phyloP scores from a whole-genome alignment of 2,888 invertebrate genomes.

The Hymenopus coronatus region DNA sequence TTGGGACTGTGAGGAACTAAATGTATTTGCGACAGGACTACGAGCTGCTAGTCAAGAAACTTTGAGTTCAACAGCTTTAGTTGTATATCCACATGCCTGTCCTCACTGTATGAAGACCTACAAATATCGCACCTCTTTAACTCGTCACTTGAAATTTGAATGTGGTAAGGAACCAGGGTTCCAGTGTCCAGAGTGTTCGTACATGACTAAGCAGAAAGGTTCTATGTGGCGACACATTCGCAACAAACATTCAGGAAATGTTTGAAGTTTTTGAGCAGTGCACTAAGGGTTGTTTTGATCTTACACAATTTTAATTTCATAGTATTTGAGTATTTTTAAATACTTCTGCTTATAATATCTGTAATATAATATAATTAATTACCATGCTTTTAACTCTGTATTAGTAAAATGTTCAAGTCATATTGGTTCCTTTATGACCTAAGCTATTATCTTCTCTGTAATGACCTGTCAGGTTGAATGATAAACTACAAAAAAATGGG shows the following conservation, averaged over 20 bases:
- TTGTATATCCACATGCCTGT: conserved; percentile 27
- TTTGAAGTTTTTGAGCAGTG: not conserved
- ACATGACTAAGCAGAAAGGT: conserved; percentile 43
- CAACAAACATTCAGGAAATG: conserved; percentile 23
- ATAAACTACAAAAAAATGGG: too few species aligned
- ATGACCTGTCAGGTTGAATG: too few species aligned
- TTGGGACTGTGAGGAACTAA: not conserved
- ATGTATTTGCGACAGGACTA: not conserved
- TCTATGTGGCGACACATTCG: conserved; percentile 25
- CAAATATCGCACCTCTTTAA: conserved; percentile 38
- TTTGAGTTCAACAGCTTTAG: not conserved
- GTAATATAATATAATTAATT: too few species aligned
- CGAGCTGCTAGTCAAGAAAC: not conserved
- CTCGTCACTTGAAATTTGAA: conserved; percentile 36
- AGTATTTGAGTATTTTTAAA: not conserved
- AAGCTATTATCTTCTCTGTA: too few species aligned
- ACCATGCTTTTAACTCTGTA: too few species aligned
- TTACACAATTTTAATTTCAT: not conserved
- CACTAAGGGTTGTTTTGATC: not conserved
- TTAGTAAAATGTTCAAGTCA: too few species aligned
- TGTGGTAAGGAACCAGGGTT: conserved; percentile 42
- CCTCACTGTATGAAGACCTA: conserved; percentile 39
- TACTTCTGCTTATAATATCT: not conserved
- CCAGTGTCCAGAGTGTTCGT: conserved; percentile 44
- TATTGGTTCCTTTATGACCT: too few species aligned